Evolutionary conservation across 2,888 invertebrate species (phyloP), one percentile per base, ranked within the genome.

Genomic region (Heteromyza rotundicornis): DNA sequence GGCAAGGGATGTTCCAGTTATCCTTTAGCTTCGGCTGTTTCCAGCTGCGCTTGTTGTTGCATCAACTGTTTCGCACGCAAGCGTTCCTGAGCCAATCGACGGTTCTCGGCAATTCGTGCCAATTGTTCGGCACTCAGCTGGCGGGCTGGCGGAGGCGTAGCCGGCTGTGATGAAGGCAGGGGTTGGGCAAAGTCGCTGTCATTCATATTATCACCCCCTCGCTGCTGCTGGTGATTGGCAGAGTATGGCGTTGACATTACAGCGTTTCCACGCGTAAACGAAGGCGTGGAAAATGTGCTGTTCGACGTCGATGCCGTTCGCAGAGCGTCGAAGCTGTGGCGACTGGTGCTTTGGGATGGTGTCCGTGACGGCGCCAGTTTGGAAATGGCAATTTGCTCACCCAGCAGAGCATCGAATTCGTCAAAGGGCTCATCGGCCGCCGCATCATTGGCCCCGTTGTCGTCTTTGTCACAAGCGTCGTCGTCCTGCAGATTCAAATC

Each of bases 21-120:
- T 32, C 5, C 32, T 32, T 32, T 5, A 12, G 32, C 32, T 32
- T 32, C 32, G 32, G 12, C 32, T 12, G 12, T 12, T 8, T 32
- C 32, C 12, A 32, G 32, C 12, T 32, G 32, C 32, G 10, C 50
- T 51, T 64, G 62, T 1, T 65, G 59, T 17, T 67, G 63, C 53
- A 68, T 65, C 73, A 53, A 16, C 58, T 77, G 69, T 44, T 85
- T 86, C 0, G 87, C 87, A n/a, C 86, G 83, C 55, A 88, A 82
- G 65, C 86, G 85, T 75, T 90, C 88, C 79, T 89, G 86, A 0
- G 91, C 91, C 51, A 88, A 66, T 70, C 85, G 84, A 56, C 89
- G 85, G 75, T 92, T 93, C 68, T 86, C 86, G 22, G 90, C 86
- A 81, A 92, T 89, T 72, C 88, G 86, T 57, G 90, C 87, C 68